Conservation (phyloP, 1,140 invertebrate genomes). For the Heliconius himera region DNA sequence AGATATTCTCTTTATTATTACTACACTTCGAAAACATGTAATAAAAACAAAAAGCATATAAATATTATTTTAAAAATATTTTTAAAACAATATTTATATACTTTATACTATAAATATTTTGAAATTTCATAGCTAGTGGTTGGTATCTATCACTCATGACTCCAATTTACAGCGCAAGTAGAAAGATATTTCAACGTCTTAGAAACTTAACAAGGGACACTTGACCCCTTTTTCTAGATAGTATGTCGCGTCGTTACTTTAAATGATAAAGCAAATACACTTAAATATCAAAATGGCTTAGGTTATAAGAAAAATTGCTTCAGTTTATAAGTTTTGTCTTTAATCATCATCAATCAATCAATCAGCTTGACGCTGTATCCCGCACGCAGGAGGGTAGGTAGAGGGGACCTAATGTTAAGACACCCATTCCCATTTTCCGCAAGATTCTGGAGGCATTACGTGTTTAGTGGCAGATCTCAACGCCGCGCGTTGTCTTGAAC, state of each 20-base stretch:
- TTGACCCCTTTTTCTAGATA: conserved; percentile 37
- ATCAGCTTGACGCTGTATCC: no score
- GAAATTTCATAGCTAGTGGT: conserved; percentile 17
- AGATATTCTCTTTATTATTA: no score
- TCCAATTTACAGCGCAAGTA: conserved; percentile 33
- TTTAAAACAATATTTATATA: background rate
- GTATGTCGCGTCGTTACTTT: conserved; percentile 28
- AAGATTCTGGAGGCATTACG: no score
- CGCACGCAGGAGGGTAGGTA: no score
- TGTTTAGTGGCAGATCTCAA: no score
- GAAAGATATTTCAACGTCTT: conserved; percentile 41
- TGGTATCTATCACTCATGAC: conserved; percentile 20
- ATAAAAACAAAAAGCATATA: background rate
- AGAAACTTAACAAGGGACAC: conserved; percentile 36
- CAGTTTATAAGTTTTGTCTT: no score
- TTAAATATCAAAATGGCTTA: background rate
- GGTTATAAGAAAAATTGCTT: background rate
- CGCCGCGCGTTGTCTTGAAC: no score
- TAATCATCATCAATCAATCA: no score
- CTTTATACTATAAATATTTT: background rate
- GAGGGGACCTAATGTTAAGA: no score
- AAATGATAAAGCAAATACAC: conserved; percentile 18
- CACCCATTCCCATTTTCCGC: no score
- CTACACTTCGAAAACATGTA: no score
- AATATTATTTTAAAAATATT: background rate